Conservation (phyloP, 2,797 vertebrate species). For the Odontamblyopus lacepedii region DNA sequence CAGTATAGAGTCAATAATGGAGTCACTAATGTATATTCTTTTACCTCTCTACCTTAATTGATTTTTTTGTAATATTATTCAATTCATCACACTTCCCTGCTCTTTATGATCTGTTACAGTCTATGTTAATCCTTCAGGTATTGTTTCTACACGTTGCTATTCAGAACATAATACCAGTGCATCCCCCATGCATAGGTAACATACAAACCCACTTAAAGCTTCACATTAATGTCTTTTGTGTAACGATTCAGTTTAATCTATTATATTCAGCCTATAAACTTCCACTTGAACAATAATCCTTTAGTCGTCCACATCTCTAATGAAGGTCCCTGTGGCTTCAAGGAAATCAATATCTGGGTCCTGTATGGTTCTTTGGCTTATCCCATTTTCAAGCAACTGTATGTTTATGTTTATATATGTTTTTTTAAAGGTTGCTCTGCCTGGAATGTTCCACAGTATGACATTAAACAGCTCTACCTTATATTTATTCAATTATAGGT, state of each 20-base stretch:
- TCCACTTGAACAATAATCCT: constrained; percentile 19
- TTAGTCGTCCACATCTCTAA: constrained; percentile 31
- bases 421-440: too few species aligned
- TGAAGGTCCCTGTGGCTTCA: constrained; percentile 35
- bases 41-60: too few species aligned
- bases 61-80: not conserved
- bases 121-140: not conserved
- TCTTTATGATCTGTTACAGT: not conserved
- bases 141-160: not conserved
- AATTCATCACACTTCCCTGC: not conserved
- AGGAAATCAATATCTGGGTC: constrained; percentile 49
- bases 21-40: too few species aligned
- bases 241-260: constrained; percentile 16
- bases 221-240: not conserved
- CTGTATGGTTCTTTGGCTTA: constrained; percentile 18
- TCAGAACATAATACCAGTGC: not conserved
- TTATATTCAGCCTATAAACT: constrained; percentile 17
- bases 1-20: too few species aligned
- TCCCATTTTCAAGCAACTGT: constrained; percentile 13
- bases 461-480: too few species aligned
- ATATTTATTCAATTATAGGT: too few species aligned
- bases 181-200: not conserved
- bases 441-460: too few species aligned
- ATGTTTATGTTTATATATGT: too few species aligned
- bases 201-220: not conserved